These are phyloP conservation scores for Varroa destructor DNA, from an alignment of 1,140 invertebrate genomes.

Conservation along the genomic window DNA sequence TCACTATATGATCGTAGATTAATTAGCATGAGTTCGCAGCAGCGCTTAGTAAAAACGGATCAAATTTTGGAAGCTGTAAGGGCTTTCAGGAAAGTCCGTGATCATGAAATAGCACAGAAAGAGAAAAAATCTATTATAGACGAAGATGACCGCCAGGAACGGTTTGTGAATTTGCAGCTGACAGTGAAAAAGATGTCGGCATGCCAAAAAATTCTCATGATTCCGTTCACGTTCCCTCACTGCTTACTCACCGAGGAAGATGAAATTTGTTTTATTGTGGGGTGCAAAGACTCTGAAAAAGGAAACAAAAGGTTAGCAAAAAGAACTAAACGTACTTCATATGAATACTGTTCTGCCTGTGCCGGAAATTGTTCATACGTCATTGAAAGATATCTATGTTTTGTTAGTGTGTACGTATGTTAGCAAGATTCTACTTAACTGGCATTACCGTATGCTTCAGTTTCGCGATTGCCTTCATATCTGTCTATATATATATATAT, in stretches of 20 bases:
- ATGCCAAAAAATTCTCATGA: slow-evolving; percentile 10
- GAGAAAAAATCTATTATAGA: slow-evolving; percentile 7
- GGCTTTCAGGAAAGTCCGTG: slow-evolving; percentile 20
- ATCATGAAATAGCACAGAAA: not conserved
- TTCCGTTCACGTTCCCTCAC: slow-evolving; percentile 21
- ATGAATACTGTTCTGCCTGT: too few relatives aligned
- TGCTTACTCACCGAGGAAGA: slow-evolving; percentile 2
- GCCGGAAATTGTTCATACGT: too few relatives aligned
- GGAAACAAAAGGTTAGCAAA: slow-evolving; percentile 12
- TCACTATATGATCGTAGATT: too few relatives aligned
- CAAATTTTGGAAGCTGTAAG: not conserved
- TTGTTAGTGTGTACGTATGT: too few relatives aligned
- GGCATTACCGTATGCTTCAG: too few relatives aligned
- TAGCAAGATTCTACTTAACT: too few relatives aligned
- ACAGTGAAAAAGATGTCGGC: slow-evolving; percentile 27
- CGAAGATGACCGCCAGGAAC: not conserved
- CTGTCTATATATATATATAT: too few relatives aligned
- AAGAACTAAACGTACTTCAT: too few relatives aligned
- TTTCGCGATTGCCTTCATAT: too few relatives aligned
- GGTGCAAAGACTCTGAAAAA: not conserved
- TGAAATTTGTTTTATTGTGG: slow-evolving; percentile 18
- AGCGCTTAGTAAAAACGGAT: not conserved
- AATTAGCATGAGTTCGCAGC: too few relatives aligned
- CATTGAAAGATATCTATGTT: too few relatives aligned
- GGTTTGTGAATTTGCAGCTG: slow-evolving; percentile 20